Percentiles rank a stretch among this genome's conserved stretches.
Evolutionary conservation across 2,113 vertebrate genomes (phyloP).

Genomic region (Sylvilagus bachmani): DNA sequence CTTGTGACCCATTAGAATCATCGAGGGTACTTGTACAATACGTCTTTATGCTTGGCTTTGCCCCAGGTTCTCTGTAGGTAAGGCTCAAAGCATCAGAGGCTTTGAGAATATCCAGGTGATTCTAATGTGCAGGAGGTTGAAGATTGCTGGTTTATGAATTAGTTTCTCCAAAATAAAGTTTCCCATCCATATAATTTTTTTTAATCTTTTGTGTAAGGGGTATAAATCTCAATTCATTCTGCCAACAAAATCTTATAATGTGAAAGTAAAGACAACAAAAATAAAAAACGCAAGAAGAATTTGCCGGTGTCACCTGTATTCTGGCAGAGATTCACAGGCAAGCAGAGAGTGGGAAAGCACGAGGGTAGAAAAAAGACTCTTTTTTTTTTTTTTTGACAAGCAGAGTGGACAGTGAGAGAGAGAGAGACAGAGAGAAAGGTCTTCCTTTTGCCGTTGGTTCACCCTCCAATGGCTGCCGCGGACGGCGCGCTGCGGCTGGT

Average conservation of each 20-base stretch:
- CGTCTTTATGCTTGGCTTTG: background rate
- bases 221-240: background rate
- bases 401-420: no score
- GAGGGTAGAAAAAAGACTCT: background rate
- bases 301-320: background rate
- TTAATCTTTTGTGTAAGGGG: background rate
- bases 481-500: no score
- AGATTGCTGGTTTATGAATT: background rate
- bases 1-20: background rate
- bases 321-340: background rate
- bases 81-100: background rate
- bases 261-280: background rate
- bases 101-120: background rate
- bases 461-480: no score
- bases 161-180: background rate
- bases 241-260: constrained; percentile 7
- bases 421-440: no score
- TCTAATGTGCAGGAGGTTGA: background rate
- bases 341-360: background rate
- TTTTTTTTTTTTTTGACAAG: no score
- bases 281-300: background rate
- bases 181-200: background rate
- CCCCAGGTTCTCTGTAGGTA: background rate
- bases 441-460: no score
- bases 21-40: background rate